phyloP scores from a whole-genome alignment of 1,140 invertebrate genomes.

The Lutraria rhynchaena region DNA sequence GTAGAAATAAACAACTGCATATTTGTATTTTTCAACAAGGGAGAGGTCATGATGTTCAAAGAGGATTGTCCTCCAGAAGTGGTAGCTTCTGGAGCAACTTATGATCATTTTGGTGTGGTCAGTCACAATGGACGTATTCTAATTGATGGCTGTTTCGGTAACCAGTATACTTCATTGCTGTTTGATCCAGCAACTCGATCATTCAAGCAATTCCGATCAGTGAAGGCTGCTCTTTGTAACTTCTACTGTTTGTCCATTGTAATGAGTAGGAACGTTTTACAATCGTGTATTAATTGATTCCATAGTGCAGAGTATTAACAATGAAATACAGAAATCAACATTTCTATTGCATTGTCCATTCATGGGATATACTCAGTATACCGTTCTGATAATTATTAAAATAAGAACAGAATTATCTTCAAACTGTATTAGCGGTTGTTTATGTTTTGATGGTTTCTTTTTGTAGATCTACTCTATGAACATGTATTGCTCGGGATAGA shows the following conservation, averaged over 20 bases:
- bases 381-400: too few relatives aligned
- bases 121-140: conserved; percentile 33
- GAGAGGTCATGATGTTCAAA: conserved; percentile 34
- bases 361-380: too few relatives aligned
- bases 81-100: conserved; percentile 3
- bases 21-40: conserved; percentile 42
- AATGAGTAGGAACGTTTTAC: conserved; percentile 21
- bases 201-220: conserved; percentile 18
- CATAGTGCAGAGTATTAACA: too few relatives aligned
- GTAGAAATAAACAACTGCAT: conserved; percentile 27
- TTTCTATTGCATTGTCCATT: too few relatives aligned
- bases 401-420: too few relatives aligned
- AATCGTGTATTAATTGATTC: background rate
- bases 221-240: conserved; percentile 53
- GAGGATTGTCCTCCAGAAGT: background rate
- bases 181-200: conserved; percentile 41
- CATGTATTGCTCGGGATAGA: too few relatives aligned
- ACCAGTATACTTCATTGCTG: conserved; percentile 44
- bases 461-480: too few relatives aligned
- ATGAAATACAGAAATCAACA: too few relatives aligned
- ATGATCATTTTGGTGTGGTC: conserved; percentile 50
- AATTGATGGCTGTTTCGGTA: conserved; percentile 45
- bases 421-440: too few relatives aligned
- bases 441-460: too few relatives aligned
- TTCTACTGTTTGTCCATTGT: conserved; percentile 44